Percentiles rank a stretch among this genome's conserved stretches.
Conservation (phyloP, 2,113 vertebrate genomes). For the Oreochromis aureus region DNA sequence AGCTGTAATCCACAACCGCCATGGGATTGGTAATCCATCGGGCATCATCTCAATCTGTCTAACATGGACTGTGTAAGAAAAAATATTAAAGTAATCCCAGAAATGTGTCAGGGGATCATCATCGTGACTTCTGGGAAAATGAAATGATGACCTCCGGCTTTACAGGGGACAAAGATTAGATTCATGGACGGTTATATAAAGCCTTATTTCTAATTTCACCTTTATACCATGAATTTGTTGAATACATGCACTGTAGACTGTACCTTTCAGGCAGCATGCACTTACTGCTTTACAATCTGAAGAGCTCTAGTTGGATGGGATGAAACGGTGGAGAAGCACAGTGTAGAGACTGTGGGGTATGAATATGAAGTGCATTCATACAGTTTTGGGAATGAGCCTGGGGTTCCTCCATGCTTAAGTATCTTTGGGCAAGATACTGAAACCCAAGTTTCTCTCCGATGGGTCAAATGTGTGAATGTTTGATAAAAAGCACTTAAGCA, state of each 20-base stretch:
- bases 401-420: neutral
- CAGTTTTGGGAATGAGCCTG: neutral
- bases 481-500: neutral
- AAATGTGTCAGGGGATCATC: slow-evolving; percentile 25
- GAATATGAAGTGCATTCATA: neutral
- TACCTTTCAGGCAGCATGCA: neutral
- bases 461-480: neutral
- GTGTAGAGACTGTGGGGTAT: neutral
- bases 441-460: neutral
- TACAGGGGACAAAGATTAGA: slow-evolving; percentile 1
- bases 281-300: neutral
- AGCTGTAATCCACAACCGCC: slow-evolving; percentile 10
- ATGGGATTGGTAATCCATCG: slow-evolving; percentile 12
- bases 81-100: slow-evolving; percentile 23
- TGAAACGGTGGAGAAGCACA: neutral
- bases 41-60: slow-evolving; percentile 36
- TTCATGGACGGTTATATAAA: neutral
- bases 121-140: neutral
- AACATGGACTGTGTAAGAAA: neutral
- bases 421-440: neutral
- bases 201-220: neutral
- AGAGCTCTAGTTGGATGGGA: neutral
- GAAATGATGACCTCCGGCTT: slow-evolving; percentile 5
- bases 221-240: neutral
- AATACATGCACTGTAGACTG: neutral